Evolutionary conservation across 2,888 invertebrate genomes (phyloP), one percentile per base, ranked within the genome.

Genomic region (Temnothorax rugatulus): DNA sequence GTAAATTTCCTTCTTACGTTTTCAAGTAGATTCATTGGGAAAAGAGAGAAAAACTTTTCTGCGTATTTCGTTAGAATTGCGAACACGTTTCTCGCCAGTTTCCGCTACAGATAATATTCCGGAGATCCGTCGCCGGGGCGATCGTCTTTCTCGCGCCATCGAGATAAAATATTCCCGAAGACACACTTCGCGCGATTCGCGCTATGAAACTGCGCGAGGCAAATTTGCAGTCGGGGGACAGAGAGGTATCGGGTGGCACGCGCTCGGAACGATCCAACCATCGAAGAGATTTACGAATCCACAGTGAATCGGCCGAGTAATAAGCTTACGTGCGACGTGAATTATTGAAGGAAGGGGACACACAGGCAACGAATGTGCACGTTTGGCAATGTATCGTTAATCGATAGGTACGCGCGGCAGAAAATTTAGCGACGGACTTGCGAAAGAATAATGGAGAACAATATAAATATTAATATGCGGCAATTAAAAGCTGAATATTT

Each of bases 261-360:
- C 73, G 71, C 57, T 18, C 59, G 18, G 25, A 59, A 34, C 47
- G 21, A 50, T 57, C 68, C 5, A 34, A 13, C 71, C 47, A 61
- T 71, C 59, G 38, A 18, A 61, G 59, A 81, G 79, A 81, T 73
- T 81, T 81, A 81, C 79, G 79, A 73, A 81, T 81, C 59, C 38
- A 50, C 47, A 25, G 79, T 59, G 79, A 81, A 73, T 73, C 71
- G 38, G 47, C 29, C 50, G 25, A 50, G 79, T 81, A 81, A 81
- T 81, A 81, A 81, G 79, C 73, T 71, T 69, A 59, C 50, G 47
- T 47, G 59, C 50, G 25, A 73, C 38, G 38, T 81, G 59, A 81
- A 81, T 81, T 81, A 81, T 73, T 41, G 79, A 47, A 73, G 15
- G 79, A 47, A 73, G 38, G 34, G 47, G 47, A 71, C 38, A 66